Base-by-base conservation (phyloP, 2,888 invertebrate genomes). In the Athripsodes cinereus region DNA sequence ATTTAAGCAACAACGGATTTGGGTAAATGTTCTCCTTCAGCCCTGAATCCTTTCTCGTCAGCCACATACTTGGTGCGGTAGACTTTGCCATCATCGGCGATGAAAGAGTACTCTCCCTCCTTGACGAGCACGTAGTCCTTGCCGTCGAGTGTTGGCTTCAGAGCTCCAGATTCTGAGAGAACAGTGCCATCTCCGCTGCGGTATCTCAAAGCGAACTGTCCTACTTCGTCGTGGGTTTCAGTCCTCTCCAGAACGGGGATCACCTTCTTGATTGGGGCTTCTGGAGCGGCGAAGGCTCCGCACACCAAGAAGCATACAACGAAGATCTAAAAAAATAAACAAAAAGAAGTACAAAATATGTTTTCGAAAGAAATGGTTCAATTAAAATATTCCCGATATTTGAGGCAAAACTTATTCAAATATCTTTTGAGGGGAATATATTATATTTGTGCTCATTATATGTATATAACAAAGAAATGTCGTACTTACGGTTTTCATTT, bases 11-110 rank as follows among this genome's bases (percentile, higher is more conserved):
- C 61, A 22, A 61, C 59, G 22, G 58, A 52, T 21, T 61, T 57
- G 54, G 63, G 63, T 26, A 63, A 46, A 53, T 63, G 61, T 2
- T 63, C 63, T 51, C 61, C 63, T 31, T 56, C 59, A 40, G 59
- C 61, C 22, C 59, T 54, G 61, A 61, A 63, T 46, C 63, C 63
- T 13, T 55, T 53, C 26, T 61, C 52, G 20, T 63, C 63, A 55
- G 63, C 57, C n/a, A 61, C 55, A 57, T 61, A 63, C 48, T 55
- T 59, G 59, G 59, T 59, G 55, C 59, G 52, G 61, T 51, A 59
- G 50, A 56, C 31, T 26, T 59, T 31, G 16, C 63, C 63, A 44
- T 63, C 53, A 35, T 52, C 35, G n/a, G 59, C 52, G 48, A 46
- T 51, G 61, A 57, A 61, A 22, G 56, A 49, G 61, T 55, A 63